A percentile compares a stretch with the other conserved stretches of the same genome.
Evolutionary conservation across 2,888 invertebrate genomes (phyloP).

Genomic region (Drosophila differens): DNA sequence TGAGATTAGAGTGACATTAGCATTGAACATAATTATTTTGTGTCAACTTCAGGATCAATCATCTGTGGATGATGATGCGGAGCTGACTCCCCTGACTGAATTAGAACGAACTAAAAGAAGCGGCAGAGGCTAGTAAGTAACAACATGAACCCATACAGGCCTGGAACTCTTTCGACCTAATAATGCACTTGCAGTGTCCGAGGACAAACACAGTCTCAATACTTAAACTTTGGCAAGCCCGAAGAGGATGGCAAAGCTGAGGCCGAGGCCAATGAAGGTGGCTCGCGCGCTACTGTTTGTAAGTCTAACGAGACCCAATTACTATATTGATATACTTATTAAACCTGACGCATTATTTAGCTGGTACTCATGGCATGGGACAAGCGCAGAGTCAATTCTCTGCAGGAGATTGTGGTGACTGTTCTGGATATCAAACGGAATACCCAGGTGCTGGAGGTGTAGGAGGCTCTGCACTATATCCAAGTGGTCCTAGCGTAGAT

Average conservation of each 20-base stretch:
- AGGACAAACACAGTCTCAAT: constrained; percentile 94
- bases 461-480: background rate
- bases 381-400: constrained; percentile 95
- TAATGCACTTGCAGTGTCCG: constrained; percentile 80
- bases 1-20: constrained; percentile 62
- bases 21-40: constrained; percentile 60
- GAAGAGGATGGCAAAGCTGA: constrained; percentile 91
- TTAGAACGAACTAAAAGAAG: constrained; percentile 80
- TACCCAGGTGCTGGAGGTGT: constrained; percentile 12
- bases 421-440: constrained; percentile 39
- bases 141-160: background rate
- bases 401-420: constrained; percentile 85
- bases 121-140: constrained; percentile 83
- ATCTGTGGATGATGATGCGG: constrained; percentile 45
- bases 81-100: constrained; percentile 46
- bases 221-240: constrained; percentile 89
- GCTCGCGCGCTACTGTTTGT: constrained; percentile 85
- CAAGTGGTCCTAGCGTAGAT: constrained; percentile 23
- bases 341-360: constrained; percentile 84
- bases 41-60: constrained; percentile 55
- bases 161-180: background rate
- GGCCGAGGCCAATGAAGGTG: constrained; percentile 90
- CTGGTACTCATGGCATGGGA: constrained; percentile 93
- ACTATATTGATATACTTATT: background rate
- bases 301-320: constrained; percentile 47